Base-by-base conservation (phyloP, 1,140 invertebrate species). In the Drosophila punjabiensis region DNA sequence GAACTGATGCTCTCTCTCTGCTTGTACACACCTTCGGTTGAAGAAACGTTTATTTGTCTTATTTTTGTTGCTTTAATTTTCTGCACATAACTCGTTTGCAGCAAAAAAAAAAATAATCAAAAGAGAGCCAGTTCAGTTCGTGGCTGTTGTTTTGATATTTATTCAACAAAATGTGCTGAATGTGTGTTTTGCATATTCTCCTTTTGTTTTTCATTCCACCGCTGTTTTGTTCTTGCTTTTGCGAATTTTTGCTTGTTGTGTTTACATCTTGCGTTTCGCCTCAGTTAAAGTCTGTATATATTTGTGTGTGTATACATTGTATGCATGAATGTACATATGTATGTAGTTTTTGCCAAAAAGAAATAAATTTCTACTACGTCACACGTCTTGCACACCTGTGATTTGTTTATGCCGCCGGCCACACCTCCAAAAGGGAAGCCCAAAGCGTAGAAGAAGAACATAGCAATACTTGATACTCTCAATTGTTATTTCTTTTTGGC, bases 241-340 rank as follows among this genome's bases (percentile, higher is more conserved):
- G 39, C 48, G 20, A 48, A 48, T 81, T 56, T 69, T 43, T 69
- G 41, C 70, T 65, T 58, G 35, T 56, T 89, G 88, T 88, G 84
- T 88, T 89, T 88, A 89, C 85, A 88, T 89, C 71, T 80, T 77
- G 64, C 74, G 74, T 16, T 78, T 78, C 74, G 76, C 50, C 50
- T 56, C 32, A 41, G 24, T 30, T 67, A 37, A 39, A 39, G 55
- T 37, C 33, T 37, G 9, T 74, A 28, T 41, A 20, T 45, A 30
- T 73, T 66, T 76, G 24, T 50, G 11, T 61, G 14, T 10, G 33
- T 48, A 9, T 50, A 48, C 58, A 32, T 48, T 76, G 55, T 62
- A 47, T 71, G 50, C 28, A 67, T 58, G 62, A 24, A 24, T 24
- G 1, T n/a, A n/a, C n/a, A n/a, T 24, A 24, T 71, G 50, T 35